Base-by-base conservation (phyloP, 2,113 vertebrate genomes). In the Hippocampus mohnikei region DNA sequence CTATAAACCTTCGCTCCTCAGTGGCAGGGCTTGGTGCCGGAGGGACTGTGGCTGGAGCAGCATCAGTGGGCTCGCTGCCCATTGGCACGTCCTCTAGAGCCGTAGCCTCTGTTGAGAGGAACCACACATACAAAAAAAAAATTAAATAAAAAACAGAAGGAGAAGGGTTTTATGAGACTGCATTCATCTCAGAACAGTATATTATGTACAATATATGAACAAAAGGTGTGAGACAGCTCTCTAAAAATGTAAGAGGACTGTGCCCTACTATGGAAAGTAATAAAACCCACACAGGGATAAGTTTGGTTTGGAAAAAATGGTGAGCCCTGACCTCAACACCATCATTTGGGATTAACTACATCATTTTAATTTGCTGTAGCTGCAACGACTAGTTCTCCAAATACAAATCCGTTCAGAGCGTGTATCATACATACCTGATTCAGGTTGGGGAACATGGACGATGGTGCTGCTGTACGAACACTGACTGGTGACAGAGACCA, bases 401-500 rank as follows among this genome's bases (percentile, higher is more conserved):
- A 18, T 29, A 29, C 5, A 18, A 5, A 8, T 60, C 11, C 25
- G 15, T 18, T 18, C 58, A 18, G 58, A 40, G 33, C 20, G 2
- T 61, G 59, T 44, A 25, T 12, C 60, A 55, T 16, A 46, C n/a
- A 0, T 82, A 95, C 95, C 96, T 88, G 95, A 92, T 84, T 95
- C 94, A 0, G 93, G 94, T 60, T 93, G 94, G 0, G 94, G 94
- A 56, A 92, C 89, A 1, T 93, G 94, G 16, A 94, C 93, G 2
- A 92, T 88, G 68, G 94, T 94, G 92, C 94, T 94, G 91, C 93
- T 94, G 91, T 92, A 94, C 68, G 94, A 95, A 89, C 94, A 94
- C 87, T 94, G 95, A 87, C 94, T 96, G 74, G 89, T 89, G 81
- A 91, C 82, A 0, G 95, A 95, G 55, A 92, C 92, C 78, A 92